Evolutionary conservation across 35 echinoderm and acorn worm genomes (phyloP), one percentile per base, ranked within the genome.

Genomic region (Stichopus chloronotus): DNA sequence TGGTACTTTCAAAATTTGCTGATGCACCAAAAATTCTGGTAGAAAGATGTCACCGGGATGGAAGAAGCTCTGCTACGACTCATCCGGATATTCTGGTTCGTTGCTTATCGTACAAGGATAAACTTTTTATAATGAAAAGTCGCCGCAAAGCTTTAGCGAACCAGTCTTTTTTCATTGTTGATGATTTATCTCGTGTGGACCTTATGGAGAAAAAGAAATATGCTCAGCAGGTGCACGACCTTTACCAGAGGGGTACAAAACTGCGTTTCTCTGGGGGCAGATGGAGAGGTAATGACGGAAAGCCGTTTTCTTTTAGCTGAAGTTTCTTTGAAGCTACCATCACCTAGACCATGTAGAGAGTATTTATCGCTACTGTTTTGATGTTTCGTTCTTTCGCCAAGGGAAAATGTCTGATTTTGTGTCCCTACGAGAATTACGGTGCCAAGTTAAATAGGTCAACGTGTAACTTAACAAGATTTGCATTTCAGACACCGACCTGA

Each of bases 1-100:
- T 19, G 53, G 14, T 58, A 5, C 5, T 84, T 16, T 14, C 20
- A 7, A 16, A 57, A 53, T 84, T 84, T 57, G 12, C 53, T 7
- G 54, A 84, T 57, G 3, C 52, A 10, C 25, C 79, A 53, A 6
- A 56, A 5, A 56, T 84, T 84, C 20, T 12, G 17, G 52, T 94
- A 14, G 92, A 94, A 58, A 76, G 92, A 90, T 57, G 76, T n/a
- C 94, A 88, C 58, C 14, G 90, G 9, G 94, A 92, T 63, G 94
- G 94, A 72, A 24, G 72, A 57, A 17, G 63, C 6, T 55, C 14
- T 7, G 54, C 86, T 3, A 81, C 63, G 3, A 74, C 17, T 53
- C 90, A 59, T 1, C 20, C 76, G 5, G 59, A 95, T 79, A 92
- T 95, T 22, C 21, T 95, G 30, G 83, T 87, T 24, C 92, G 81